A percentile compares a stretch with the other conserved stretches of the same genome.
phyloP scores from a whole-genome alignment of 2,888 invertebrate genomes.

The Nomada ruficornis region DNA sequence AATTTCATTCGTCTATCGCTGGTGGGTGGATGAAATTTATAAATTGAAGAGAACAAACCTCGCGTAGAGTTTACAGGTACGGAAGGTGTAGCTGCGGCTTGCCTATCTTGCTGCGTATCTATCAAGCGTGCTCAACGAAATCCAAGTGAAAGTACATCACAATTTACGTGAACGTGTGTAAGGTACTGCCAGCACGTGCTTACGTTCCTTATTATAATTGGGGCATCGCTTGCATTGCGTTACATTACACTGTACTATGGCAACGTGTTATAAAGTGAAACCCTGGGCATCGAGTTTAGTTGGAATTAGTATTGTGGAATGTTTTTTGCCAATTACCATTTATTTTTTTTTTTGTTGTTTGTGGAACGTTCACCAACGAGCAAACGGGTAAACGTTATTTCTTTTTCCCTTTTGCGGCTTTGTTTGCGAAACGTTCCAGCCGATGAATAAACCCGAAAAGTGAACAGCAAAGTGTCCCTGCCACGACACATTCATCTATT shows the following conservation, averaged over 20 bases:
- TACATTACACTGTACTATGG: conserved; percentile 38
- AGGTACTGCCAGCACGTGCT: conserved; percentile 56
- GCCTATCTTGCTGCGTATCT: conserved; percentile 45
- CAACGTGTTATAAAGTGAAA: conserved; percentile 23
- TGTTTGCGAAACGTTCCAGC: conserved; percentile 19
- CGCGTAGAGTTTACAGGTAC: neutral
- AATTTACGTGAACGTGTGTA: conserved; percentile 55
- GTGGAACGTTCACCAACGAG: neutral
- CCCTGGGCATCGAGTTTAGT: conserved; percentile 26
- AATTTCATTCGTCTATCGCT: neutral
- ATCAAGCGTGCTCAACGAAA: conserved; percentile 54
- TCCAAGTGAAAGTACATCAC: conserved; percentile 71
- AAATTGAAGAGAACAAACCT: neutral
- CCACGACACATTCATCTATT: neutral
- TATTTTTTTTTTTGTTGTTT: neutral
- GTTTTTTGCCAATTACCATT: conserved; percentile 39
- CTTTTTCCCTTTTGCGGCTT: conserved; percentile 18
- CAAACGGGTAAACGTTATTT: neutral
- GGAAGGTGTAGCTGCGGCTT: conserved; percentile 30
- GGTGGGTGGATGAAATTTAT: neutral
- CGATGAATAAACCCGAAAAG: conserved; percentile 5
- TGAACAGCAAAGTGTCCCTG: neutral
- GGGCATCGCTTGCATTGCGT: conserved; percentile 65
- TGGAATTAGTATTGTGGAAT: conserved; percentile 24
- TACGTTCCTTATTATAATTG: conserved; percentile 67